These are phyloP conservation scores for Hoplostethus mediterraneus DNA, from an alignment of 2,797 vertebrate genomes.

Conservation along the genomic window DNA sequence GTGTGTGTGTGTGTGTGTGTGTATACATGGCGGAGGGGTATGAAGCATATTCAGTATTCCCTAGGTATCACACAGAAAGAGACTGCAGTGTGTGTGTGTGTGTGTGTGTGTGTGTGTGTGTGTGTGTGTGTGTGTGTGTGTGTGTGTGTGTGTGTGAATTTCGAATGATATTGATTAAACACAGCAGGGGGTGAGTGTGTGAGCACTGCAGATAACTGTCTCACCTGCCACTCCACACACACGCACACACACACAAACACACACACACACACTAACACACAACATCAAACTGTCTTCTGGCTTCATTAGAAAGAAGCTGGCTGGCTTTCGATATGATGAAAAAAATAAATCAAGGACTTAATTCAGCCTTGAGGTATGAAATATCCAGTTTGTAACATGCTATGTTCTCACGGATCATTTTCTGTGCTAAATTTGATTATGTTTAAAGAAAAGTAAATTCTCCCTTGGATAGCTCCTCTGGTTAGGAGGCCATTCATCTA, in stretches of 20 bases:
- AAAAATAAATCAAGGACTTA: slow-evolving; percentile 76
- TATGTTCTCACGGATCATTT: slow-evolving; percentile 44
- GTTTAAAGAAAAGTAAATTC: slow-evolving; percentile 25
- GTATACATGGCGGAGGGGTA: slow-evolving; percentile 46
- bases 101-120: slow-evolving; percentile 67
- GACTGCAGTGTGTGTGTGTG: slow-evolving; percentile 55
- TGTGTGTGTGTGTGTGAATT: slow-evolving; percentile 69
- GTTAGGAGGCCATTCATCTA: too few relatives aligned
- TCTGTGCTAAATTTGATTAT: slow-evolving; percentile 2
- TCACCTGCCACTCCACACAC: slow-evolving; percentile 81
- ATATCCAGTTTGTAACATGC: slow-evolving; percentile 65
- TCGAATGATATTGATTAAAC: slow-evolving; percentile 87
- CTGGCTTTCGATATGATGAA: slow-evolving; percentile 77
- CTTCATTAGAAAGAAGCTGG: slow-evolving; percentile 75
- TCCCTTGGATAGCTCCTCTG: neutral
- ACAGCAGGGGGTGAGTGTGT: slow-evolving; percentile 83
- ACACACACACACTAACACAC: slow-evolving; percentile 55
- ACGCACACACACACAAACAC: slow-evolving; percentile 48
- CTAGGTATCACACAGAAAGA: slow-evolving; percentile 65
- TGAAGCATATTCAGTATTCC: slow-evolving; percentile 76
- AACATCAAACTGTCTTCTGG: slow-evolving; percentile 77
- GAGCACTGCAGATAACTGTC: slow-evolving; percentile 81
- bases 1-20: slow-evolving; percentile 24
- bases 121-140: slow-evolving; percentile 68
- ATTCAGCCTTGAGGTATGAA: slow-evolving; percentile 68